These are phyloP conservation scores for Idaea straminata DNA, from an alignment of 2,888 invertebrate genomes.

Conservation along the genomic window DNA sequence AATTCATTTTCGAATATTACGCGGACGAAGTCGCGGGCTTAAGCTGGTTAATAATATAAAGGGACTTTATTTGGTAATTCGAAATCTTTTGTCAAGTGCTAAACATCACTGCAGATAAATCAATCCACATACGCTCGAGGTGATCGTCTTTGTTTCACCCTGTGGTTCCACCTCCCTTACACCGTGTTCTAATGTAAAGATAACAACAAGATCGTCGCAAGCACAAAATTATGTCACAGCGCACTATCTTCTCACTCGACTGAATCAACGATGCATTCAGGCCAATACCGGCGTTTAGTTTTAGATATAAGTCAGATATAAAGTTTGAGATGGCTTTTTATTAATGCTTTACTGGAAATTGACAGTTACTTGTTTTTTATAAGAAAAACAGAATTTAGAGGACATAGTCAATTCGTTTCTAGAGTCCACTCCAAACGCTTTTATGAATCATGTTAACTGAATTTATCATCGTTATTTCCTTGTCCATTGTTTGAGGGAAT, in stretches of 20 bases:
- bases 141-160: background rate
- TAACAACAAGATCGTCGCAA: background rate
- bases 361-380: background rate
- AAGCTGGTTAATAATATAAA: too few relatives aligned
- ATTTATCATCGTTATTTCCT: constrained; percentile 53
- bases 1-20: too few relatives aligned
- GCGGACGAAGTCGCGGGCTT: too few relatives aligned
- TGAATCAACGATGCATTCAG: background rate
- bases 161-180: background rate
- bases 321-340: background rate
- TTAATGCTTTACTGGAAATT: background rate
- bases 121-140: background rate
- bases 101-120: background rate
- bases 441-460: constrained; percentile 49
- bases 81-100: too few relatives aligned
- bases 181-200: background rate
- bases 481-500: constrained; percentile 43
- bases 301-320: background rate
- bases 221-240: background rate
- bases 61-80: too few relatives aligned
- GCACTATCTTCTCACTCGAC: background rate
- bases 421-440: constrained; percentile 41
- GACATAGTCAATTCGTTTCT: constrained; percentile 29
- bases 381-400: too few relatives aligned
- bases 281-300: background rate